Evolutionary conservation across 2,113 vertebrate genomes (phyloP).

Genomic region (Actinemys pallida): DNA sequence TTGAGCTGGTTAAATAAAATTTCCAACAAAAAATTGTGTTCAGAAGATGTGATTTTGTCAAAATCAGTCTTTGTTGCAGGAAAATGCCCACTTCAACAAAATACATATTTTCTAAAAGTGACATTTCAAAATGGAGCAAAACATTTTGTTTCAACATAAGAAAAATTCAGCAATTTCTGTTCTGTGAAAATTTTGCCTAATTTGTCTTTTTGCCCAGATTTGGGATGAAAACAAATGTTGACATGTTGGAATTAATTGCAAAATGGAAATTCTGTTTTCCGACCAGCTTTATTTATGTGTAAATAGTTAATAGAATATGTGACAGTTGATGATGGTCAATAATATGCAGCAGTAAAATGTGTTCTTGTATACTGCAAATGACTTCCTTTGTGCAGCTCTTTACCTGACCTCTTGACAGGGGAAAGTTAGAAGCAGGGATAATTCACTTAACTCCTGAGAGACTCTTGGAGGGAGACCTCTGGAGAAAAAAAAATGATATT

Average conservation of each 20-base stretch:
- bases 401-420: not conserved
- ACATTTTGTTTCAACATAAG: accelerated
- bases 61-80: not conserved
- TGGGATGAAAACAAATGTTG: not conserved
- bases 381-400: not conserved
- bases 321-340: not conserved
- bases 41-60: not conserved
- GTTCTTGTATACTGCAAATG: not conserved
- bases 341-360: not conserved
- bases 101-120: conserved; percentile 26
- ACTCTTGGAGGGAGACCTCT: not conserved
- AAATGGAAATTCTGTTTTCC: not conserved
- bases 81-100: not conserved
- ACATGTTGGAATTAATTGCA: not conserved
- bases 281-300: not conserved
- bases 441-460: not conserved
- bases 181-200: not conserved
- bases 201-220: not conserved
- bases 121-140: conserved; percentile 4
- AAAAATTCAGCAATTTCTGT: not conserved
- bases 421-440: not conserved
- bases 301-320: not conserved
- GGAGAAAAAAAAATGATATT: not conserved
- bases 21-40: not conserved
- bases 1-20: not conserved